Percentiles rank a stretch among this genome's conserved stretches.
phyloP scores from a whole-genome alignment of 2,888 invertebrate species.

The Microctonus brassicae region DNA sequence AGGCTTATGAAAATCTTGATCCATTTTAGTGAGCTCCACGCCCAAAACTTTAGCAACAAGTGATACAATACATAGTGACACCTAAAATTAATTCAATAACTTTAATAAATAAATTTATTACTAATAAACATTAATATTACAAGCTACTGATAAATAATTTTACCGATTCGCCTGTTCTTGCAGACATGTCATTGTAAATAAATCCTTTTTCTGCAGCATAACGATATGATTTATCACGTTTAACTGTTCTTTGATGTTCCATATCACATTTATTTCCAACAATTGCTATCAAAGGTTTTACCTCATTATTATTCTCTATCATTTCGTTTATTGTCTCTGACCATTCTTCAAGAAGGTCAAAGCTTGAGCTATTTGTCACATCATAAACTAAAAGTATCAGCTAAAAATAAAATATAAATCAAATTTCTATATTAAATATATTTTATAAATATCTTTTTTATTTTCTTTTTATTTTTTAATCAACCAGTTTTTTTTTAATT shows the following conservation, averaged over 20 bases:
- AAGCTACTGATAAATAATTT: slow-evolving; percentile 45
- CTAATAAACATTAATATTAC: neutral
- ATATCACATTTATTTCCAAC: slow-evolving; percentile 82
- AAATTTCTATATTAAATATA: neutral
- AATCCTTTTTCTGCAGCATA: slow-evolving; percentile 77
- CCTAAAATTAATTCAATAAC: slow-evolving; percentile 68
- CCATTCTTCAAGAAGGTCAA: slow-evolving; percentile 84
- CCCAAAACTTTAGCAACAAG: slow-evolving; percentile 80
- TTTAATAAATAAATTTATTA: neutral
- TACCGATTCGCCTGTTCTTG: slow-evolving; percentile 82
- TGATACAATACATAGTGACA: slow-evolving; percentile 77
- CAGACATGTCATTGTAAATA: slow-evolving; percentile 76
- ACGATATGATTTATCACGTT: slow-evolving; percentile 76
- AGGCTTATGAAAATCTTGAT: slow-evolving; percentile 77
- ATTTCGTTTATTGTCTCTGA: slow-evolving; percentile 72
- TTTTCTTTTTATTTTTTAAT: neutral
- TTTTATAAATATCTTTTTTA: neutral
- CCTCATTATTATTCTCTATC: slow-evolving; percentile 66
- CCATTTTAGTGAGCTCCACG: slow-evolving; percentile 75
- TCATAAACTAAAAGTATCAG: slow-evolving; percentile 86
- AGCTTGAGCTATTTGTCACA: slow-evolving; percentile 84
- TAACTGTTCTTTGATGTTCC: slow-evolving; percentile 80
- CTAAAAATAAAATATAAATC: slow-evolving; percentile 67
- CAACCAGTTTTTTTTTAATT: neutral
- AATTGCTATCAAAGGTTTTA: slow-evolving; percentile 74